phyloP scores from a whole-genome alignment of 2,113 vertebrate species.

The Crotalus horridus region DNA sequence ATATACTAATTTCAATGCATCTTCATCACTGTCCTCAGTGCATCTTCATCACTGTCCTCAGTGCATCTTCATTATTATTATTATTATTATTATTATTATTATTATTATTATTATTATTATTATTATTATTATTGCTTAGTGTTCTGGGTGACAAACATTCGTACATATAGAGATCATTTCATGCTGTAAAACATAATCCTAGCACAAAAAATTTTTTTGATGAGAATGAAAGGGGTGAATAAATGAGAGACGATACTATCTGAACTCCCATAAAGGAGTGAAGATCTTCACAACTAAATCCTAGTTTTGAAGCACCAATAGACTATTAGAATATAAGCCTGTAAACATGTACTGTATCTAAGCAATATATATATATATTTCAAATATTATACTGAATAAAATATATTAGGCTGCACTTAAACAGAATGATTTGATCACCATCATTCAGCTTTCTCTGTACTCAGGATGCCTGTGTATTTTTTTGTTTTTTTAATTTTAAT shows the following conservation, averaged over 20 bases:
- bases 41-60: too few relatives aligned
- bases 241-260: background rate
- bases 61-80: too few relatives aligned
- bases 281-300: background rate
- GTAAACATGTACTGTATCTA: background rate
- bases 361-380: background rate
- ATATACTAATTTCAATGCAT: too few relatives aligned
- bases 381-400: background rate
- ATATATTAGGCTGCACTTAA: background rate
- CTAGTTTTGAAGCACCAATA: background rate
- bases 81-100: too few relatives aligned
- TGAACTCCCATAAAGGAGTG: background rate
- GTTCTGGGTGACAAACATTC: background rate
- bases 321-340: background rate
- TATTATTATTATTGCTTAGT: background rate
- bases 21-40: too few relatives aligned
- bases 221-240: background rate
- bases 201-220: background rate
- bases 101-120: too few relatives aligned
- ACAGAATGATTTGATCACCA: background rate
- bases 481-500: background rate
- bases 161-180: background rate
- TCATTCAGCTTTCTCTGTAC: background rate
- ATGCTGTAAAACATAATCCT: background rate
- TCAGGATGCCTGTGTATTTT: background rate